These are phyloP conservation scores for Pachymerium ferrugineum DNA, from an alignment of 2,888 invertebrate genomes.

Conservation along the genomic window DNA sequence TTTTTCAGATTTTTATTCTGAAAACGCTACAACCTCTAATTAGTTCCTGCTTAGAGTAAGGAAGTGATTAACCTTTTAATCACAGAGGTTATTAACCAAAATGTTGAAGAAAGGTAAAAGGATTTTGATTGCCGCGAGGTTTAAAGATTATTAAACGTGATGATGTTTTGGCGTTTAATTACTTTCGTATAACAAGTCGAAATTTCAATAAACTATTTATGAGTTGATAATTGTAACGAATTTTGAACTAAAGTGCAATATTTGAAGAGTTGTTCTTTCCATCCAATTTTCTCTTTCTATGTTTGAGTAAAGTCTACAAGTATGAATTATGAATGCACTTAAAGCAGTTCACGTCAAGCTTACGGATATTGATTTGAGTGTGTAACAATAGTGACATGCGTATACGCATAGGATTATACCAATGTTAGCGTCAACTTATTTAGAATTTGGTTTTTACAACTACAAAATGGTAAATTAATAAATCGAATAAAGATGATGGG, in stretches of 20 bases:
- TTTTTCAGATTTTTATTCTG: not conserved
- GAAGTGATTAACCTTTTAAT: not conserved
- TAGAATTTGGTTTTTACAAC: too few relatives aligned
- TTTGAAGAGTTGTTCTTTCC: not conserved
- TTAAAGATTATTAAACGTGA: constrained; percentile 14
- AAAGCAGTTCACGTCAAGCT: not conserved
- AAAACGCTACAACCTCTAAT: not conserved
- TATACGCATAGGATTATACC: too few relatives aligned
- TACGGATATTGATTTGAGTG: not conserved
- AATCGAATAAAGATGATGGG: too few relatives aligned
- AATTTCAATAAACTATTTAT: too few relatives aligned
- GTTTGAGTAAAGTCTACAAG: not conserved
- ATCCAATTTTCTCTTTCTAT: constrained; percentile 1
- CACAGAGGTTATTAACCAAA: not conserved
- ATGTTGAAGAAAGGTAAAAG: not conserved
- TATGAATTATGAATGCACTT: constrained; percentile 17
- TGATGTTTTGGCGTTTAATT: constrained; percentile 14
- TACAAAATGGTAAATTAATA: too few relatives aligned
- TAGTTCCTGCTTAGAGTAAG: not conserved
- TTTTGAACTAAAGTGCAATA: too few relatives aligned
- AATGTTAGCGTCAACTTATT: too few relatives aligned
- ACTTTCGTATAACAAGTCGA: too few relatives aligned
- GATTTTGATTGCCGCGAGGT: not conserved
- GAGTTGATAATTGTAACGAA: too few relatives aligned
- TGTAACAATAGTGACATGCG: not conserved